Evolutionary conservation across 1,140 invertebrate species (phyloP).

Genomic region (Sipha flava): DNA sequence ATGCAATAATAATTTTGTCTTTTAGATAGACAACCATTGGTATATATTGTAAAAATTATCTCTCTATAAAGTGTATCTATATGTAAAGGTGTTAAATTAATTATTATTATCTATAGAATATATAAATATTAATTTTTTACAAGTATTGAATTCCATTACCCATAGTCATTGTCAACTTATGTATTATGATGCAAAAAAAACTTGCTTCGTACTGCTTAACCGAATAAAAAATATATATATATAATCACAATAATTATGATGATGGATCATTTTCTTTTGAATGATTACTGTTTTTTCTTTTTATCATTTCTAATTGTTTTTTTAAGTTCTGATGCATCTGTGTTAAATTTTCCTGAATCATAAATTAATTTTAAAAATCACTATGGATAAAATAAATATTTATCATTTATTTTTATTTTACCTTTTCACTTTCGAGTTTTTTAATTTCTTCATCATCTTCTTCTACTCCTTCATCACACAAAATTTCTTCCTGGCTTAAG

Average conservation of each 20-base stretch:
- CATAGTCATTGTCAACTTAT: background rate
- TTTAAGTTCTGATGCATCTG: slow-evolving; percentile 56
- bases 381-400: background rate
- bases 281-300: slow-evolving; percentile 34
- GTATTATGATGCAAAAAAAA: background rate
- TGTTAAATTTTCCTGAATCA: slow-evolving; percentile 51
- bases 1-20: no score
- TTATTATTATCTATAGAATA: background rate
- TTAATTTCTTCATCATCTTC: slow-evolving; percentile 47
- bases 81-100: background rate
- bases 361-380: background rate
- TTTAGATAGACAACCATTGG: background rate
- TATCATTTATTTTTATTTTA: background rate
- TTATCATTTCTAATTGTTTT: slow-evolving; percentile 52
- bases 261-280: background rate
- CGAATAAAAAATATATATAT: background rate
- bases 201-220: background rate
- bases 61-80: background rate
- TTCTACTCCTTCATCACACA: slow-evolving; percentile 49
- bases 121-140: background rate
- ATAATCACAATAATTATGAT: background rate
- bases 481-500: slow-evolving; percentile 48
- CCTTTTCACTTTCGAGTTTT: slow-evolving; percentile 65
- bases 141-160: background rate
- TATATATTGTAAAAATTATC: background rate